Base-by-base conservation (phyloP, 2,797 vertebrate species). In the Meriones psammophilus region DNA sequence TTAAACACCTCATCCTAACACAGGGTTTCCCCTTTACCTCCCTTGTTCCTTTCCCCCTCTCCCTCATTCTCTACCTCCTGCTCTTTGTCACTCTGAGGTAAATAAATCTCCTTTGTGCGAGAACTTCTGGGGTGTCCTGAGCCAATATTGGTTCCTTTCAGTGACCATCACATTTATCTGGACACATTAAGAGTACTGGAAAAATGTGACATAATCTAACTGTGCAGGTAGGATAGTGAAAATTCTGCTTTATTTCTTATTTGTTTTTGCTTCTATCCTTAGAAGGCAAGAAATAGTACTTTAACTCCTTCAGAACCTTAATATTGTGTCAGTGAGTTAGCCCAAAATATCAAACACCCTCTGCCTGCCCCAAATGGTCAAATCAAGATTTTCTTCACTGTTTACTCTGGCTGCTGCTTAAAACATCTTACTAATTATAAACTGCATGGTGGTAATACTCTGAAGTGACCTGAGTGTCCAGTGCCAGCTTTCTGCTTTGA, bases 351-450 rank as follows among this genome's bases (percentile, higher is more conserved):
- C 15, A 80, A 88, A 79, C 6, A 60, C 39, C 69, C n/a, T 13
- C 60, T 69, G 33, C n/a, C 54, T 71, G 33, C 46, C 36, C 64
- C 8, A 7, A 69, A 86, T 66, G 86, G 50, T 12, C 46, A n/a
- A 5, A 54, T 73, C 20, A 78, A 85, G 36, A 17, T 12, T 92
- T 39, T 74, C 10, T 74, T 88, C 78, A 58, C 7, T 92, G 9
- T 73, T 89, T 81, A 64, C 46, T 54, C 8, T 54, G 20, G 76
- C 62, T 93, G 26, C 24, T 60, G 28, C 39, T 36, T 92, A 84
- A 88, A 62, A 74, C 71, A 64, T 74, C 80, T 92, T 64, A 88
- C 39, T 85, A 56, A 56, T 46, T 39, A 62, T 36, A 93, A 94
- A 85, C 69, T 46, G 26, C 28, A 42, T 69, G 33, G 46, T 26